Percentiles rank a stretch among this genome's conserved stretches.
phyloP scores from a whole-genome alignment of 2,113 vertebrate species.

The Jacana jacana region DNA sequence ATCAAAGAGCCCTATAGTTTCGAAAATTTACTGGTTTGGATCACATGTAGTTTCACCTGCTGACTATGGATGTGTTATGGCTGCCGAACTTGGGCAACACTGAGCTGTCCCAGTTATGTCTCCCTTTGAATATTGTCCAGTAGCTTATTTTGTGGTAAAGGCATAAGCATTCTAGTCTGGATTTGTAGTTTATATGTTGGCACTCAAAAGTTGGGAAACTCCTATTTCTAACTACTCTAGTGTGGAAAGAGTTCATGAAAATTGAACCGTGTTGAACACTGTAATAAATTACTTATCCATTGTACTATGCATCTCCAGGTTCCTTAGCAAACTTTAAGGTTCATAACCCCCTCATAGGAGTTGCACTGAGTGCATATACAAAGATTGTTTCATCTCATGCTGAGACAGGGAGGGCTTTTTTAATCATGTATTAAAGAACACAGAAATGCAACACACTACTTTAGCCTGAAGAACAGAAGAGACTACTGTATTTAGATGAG shows the following conservation, averaged over 20 bases:
- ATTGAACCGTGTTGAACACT: rapidly evolving
- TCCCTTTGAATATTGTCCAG: not conserved
- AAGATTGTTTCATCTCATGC: not conserved
- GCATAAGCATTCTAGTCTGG: not conserved
- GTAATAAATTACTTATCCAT: not conserved
- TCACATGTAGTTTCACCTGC: not conserved
- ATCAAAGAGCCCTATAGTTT: not conserved
- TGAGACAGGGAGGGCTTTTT: not conserved
- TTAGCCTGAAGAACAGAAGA: not conserved
- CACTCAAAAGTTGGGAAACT: not conserved
- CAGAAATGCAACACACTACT: not conserved
- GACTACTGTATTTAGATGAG: slow-evolving; percentile 19
- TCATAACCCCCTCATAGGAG: not conserved
- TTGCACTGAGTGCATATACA: not conserved
- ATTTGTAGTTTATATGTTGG: not conserved
- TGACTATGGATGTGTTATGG: not conserved
- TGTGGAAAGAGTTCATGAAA: not conserved
- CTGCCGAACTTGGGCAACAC: not conserved
- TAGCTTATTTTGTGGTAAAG: not conserved
- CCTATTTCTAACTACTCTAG: not conserved
- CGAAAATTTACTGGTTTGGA: not conserved
- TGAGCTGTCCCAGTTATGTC: rapidly evolving
- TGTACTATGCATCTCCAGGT: not conserved
- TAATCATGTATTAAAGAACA: not conserved
- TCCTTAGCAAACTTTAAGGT: not conserved